Evolutionary conservation across 2,888 invertebrate genomes (phyloP).

Genomic region (Yponomeuta evonymella): DNA sequence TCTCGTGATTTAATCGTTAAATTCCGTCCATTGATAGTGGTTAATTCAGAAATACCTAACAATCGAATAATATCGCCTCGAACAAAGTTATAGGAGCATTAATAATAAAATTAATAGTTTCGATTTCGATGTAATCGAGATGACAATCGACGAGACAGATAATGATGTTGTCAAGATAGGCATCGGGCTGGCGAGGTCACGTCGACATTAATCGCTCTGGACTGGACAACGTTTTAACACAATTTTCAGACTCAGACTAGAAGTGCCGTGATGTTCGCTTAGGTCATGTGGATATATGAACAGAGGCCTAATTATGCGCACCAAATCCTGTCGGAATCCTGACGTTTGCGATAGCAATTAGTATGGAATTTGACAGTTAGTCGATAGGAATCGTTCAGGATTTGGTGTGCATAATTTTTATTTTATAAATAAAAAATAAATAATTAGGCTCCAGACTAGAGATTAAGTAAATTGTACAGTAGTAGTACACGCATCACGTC

Average conservation of each 20-base stretch:
- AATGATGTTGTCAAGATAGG: background rate
- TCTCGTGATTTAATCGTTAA: constrained; percentile 7
- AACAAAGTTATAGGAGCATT: background rate
- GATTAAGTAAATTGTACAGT: no score
- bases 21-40: background rate
- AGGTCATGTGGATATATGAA: no score
- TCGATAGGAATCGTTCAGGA: no score
- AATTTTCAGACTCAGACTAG: background rate
- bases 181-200: background rate
- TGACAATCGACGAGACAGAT: background rate
- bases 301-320: no score
- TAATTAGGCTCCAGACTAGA: no score
- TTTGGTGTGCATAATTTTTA: no score
- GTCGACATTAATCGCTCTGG: background rate
- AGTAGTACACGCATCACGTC: no score
- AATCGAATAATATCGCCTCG: background rate
- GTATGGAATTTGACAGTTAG: no score
- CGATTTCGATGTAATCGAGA: background rate
- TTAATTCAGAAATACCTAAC: background rate
- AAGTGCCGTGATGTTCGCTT: background rate
- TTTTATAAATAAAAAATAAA: no score
- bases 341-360: no score
- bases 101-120: background rate
- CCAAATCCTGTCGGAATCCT: no score
- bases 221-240: background rate